These are phyloP conservation scores for Epinephelus coioides DNA, from an alignment of 2,797 vertebrate genomes.

Conservation along the genomic window DNA sequence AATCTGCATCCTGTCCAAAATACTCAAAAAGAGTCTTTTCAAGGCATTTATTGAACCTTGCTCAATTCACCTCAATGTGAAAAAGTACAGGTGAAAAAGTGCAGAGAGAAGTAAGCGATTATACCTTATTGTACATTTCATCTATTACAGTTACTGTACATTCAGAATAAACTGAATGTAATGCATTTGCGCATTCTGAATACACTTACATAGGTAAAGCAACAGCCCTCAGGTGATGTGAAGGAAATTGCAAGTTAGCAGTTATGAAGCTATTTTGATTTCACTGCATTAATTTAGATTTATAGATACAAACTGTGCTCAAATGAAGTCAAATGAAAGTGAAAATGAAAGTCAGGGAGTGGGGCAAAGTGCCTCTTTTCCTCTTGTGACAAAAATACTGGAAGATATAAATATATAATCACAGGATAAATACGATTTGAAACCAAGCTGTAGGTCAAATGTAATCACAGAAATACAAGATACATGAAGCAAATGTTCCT, in stretches of 20 bases:
- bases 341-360: conserved; percentile 11
- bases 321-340: conserved; percentile 5
- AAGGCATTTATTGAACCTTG: background rate
- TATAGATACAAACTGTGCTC: background rate
- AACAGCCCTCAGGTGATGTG: background rate
- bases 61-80: background rate
- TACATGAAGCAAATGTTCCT: background rate
- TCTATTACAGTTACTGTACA: background rate
- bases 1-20: background rate
- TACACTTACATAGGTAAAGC: background rate
- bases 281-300: background rate
- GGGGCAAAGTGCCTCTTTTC: background rate
- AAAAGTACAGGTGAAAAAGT: background rate
- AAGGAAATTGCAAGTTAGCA: background rate
- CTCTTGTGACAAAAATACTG: background rate
- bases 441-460: background rate
- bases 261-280: background rate
- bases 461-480: background rate
- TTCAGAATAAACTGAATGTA: background rate
- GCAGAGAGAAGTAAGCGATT: too few relatives aligned
- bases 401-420: background rate
- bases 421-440: background rate
- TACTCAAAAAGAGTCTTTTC: background rate
- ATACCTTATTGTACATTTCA: background rate
- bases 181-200: background rate